Evolutionary conservation across 2,797 vertebrate species (phyloP).

Genomic region (Apogon hyalosoma): DNA sequence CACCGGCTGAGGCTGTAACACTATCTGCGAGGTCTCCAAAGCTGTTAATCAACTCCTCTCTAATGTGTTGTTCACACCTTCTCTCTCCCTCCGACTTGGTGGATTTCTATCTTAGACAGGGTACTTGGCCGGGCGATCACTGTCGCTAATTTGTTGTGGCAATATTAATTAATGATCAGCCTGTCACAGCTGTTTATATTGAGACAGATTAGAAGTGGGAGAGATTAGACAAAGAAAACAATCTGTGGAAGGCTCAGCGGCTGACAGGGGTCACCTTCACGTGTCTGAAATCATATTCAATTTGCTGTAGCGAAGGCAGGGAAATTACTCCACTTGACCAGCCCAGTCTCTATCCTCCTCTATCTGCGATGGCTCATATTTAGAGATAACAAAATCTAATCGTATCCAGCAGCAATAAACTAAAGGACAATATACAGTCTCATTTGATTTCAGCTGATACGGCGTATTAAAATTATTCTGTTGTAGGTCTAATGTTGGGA

Average conservation of each 20-base stretch:
- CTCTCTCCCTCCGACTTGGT: slow-evolving; percentile 49
- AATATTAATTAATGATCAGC: slow-evolving; percentile 90
- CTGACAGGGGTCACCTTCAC: slow-evolving; percentile 88
- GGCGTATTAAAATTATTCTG: slow-evolving; percentile 30
- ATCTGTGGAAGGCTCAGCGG: slow-evolving; percentile 80
- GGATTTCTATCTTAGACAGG: slow-evolving; percentile 66
- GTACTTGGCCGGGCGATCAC: slow-evolving; percentile 65
- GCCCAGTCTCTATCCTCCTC: slow-evolving; percentile 70
- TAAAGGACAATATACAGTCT: slow-evolving; percentile 19
- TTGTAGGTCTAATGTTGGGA: slow-evolving; percentile 7
- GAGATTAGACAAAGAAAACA: slow-evolving; percentile 84
- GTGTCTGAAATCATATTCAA: slow-evolving; percentile 85
- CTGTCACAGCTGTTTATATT: slow-evolving; percentile 85
- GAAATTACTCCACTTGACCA: slow-evolving; percentile 78
- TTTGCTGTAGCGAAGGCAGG: slow-evolving; percentile 73
- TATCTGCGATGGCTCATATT: slow-evolving; percentile 53
- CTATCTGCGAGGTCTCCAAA: slow-evolving; percentile 62
- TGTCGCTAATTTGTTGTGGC: slow-evolving; percentile 87
- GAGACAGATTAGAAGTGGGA: slow-evolving; percentile 85
- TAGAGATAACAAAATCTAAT: slow-evolving; percentile 68
- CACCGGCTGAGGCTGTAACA: slow-evolving; percentile 63
- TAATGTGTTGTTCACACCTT: slow-evolving; percentile 82
- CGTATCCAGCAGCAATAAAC: slow-evolving; percentile 25
- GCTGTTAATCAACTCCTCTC: slow-evolving; percentile 78
- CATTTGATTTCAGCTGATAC: slow-evolving; percentile 29